Conservation (phyloP, 37 sponge, comb jelly and placozoan species). For the Beroe ovata region DNA sequence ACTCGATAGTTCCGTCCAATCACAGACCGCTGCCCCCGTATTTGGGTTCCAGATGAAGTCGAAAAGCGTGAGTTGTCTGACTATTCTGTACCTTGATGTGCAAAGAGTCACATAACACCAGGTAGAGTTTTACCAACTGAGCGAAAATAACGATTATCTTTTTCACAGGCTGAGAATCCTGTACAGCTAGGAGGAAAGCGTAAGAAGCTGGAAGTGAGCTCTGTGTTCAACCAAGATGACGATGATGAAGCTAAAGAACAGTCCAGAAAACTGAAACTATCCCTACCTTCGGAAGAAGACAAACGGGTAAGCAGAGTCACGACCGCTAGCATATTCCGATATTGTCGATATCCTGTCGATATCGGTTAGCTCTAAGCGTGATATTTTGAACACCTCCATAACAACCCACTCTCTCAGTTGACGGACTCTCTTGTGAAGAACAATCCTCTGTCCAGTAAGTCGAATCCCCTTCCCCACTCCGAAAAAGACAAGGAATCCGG, state of each 20-base stretch:
- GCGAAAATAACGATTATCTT: no score
- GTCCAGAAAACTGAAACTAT: constrained; percentile 38
- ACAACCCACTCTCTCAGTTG: constrained; percentile 14
- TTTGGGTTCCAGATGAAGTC: constrained; percentile 58
- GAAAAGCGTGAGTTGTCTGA: constrained; percentile 1
- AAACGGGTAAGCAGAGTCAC: constrained; percentile 12
- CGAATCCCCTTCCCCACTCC: constrained; percentile 22
- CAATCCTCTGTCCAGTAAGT: constrained; percentile 12
- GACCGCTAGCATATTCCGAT: no score
- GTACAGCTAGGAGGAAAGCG: constrained; percentile 47
- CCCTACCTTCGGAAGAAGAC: constrained; percentile 33
- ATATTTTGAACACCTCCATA: no score
- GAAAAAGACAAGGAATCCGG: neutral
- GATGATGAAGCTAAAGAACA: constrained; percentile 31
- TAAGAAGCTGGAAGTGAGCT: constrained; percentile 46
- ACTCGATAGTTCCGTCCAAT: neutral
- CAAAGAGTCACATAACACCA: no score
- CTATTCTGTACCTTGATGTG: no score
- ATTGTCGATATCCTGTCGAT: no score
- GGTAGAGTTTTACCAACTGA: no score
- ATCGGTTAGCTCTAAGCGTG: no score
- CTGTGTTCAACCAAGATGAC: constrained; percentile 67
- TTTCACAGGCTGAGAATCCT: neutral
- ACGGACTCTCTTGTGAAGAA: constrained; percentile 41
- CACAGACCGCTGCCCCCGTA: neutral